Conservation (phyloP, 2,888 invertebrate genomes). For the Thera britannica region DNA sequence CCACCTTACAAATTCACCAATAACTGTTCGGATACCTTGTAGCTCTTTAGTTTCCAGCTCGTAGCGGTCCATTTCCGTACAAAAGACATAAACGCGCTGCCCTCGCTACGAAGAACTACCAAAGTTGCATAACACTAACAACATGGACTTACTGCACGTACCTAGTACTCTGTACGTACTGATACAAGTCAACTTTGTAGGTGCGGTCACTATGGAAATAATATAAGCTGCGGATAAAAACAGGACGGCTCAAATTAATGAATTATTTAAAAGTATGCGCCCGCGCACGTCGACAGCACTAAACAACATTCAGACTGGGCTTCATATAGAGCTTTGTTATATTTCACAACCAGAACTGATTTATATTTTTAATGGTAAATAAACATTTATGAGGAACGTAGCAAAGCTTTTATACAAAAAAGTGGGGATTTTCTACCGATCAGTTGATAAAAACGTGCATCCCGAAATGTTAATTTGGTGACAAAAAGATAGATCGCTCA, state of each 20-base stretch:
- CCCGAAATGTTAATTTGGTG: conserved; percentile 7
- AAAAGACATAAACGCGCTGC: conserved; percentile 39
- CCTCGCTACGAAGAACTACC: conserved; percentile 19
- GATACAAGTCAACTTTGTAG: background rate
- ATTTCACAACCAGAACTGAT: background rate
- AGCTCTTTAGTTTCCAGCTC: background rate
- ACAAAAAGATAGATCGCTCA: conserved; percentile 9
- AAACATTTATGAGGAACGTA: too few species aligned
- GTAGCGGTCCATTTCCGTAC: conserved; percentile 1
- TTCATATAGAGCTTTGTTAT: conserved; percentile 8
- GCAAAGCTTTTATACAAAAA: background rate
- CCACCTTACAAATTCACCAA: too few species aligned
- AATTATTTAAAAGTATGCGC: conserved; percentile 60
- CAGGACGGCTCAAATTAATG: conserved; percentile 57
- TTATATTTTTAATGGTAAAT: too few species aligned
- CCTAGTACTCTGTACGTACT: background rate
- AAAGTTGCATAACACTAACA: background rate
- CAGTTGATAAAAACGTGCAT: background rate
- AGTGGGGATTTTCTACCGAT: background rate
- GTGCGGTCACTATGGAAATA: conserved; percentile 12
- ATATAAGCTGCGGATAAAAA: conserved; percentile 18
- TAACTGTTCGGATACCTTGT: too few species aligned
- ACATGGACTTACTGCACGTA: background rate
- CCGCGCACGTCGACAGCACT: conserved; percentile 39
- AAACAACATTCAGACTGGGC: conserved; percentile 29